Evolutionary conservation across 2,888 invertebrate species (phyloP).

Genomic region (Cheiracanthium punctorium): DNA sequence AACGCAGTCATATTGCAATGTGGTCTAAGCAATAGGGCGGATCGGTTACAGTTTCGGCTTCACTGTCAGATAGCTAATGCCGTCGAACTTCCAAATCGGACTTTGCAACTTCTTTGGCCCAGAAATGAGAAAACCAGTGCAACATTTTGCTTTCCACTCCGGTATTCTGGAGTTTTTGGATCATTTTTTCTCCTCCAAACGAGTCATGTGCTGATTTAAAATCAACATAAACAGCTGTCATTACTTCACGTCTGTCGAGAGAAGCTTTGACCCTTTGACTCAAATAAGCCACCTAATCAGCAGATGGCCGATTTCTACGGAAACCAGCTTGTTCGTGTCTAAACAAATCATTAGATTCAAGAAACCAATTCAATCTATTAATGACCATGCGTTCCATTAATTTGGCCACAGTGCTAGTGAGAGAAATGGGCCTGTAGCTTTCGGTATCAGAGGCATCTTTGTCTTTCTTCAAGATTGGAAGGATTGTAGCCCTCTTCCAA

Average conservation of each 20-base stretch:
- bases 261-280: not conserved
- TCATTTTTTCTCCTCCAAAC: no score
- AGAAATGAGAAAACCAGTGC: no score
- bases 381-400: no score
- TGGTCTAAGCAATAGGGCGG: no score
- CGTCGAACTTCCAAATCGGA: no score
- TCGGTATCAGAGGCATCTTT: not conserved
- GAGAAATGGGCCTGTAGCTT: not conserved
- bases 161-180: not conserved
- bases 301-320: not conserved
- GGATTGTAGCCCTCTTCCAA: not conserved
- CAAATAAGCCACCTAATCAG: not conserved
- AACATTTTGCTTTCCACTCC: not conserved
- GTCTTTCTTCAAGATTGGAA: no score
- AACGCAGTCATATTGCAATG: no score
- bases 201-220: not conserved
- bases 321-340: slow-evolving; percentile 9
- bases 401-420: no score
- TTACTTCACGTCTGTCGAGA: not conserved
- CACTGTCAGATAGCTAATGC: no score
- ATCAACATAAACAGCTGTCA: not conserved
- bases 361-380: not conserved
- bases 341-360: not conserved
- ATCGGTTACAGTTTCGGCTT: no score
- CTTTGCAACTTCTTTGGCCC: no score